Evolutionary conservation across 2,888 invertebrate genomes (phyloP).

Genomic region (Eurytoma californica): DNA sequence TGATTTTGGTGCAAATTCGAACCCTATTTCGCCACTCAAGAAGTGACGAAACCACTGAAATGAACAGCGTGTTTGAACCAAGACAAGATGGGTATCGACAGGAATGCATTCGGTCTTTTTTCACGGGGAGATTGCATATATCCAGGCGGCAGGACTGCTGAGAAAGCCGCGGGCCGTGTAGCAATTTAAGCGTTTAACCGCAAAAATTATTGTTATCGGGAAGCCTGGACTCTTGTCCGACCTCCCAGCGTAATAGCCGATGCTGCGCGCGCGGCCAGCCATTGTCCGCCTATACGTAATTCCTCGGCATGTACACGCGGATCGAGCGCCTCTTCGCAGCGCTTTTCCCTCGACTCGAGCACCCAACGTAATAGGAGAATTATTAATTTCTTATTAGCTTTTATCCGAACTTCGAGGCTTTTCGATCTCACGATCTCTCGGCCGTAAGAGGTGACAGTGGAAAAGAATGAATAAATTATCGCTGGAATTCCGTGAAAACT

Average conservation of each 20-base stretch:
- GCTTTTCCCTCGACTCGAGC: slow-evolving; percentile 22
- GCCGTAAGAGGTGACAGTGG: not conserved
- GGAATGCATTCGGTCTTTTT: no score
- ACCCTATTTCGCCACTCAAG: no score
- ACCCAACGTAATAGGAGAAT: slow-evolving; percentile 43
- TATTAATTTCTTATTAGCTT: slow-evolving; percentile 48
- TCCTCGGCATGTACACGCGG: slow-evolving; percentile 14
- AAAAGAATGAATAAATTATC: no score
- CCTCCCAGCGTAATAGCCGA: slow-evolving; percentile 62
- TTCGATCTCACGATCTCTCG: slow-evolving; percentile 16
- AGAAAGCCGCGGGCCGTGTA: slow-evolving; percentile 66
- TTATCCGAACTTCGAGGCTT: not conserved
- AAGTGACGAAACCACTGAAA: no score
- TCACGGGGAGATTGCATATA: not conserved
- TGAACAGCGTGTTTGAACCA: no score
- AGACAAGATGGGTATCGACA: no score
- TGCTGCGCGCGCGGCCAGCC: not conserved
- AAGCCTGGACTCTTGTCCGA: slow-evolving; percentile 49
- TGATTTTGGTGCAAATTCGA: no score
- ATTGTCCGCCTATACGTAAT: slow-evolving; percentile 50
- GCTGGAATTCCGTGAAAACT: no score
- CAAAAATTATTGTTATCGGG: slow-evolving; percentile 70
- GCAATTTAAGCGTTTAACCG: slow-evolving; percentile 71
- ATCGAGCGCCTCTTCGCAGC: not conserved
- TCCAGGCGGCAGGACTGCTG: slow-evolving; percentile 15